Evolutionary conservation across 2,113 vertebrate genomes (phyloP).

Genomic region (Puntigrus tetrazona): DNA sequence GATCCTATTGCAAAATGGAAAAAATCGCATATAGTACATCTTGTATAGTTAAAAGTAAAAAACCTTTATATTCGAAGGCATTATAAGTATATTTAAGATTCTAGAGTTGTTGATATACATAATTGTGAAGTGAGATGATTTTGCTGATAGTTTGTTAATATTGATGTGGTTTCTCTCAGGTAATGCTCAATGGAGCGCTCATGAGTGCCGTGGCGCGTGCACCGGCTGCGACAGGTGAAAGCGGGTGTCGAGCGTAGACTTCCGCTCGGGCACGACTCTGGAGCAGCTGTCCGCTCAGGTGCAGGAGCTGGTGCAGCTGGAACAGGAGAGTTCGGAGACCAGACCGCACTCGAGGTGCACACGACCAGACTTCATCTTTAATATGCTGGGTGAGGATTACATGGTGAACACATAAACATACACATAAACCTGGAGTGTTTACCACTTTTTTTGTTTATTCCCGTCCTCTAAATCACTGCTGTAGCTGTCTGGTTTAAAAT

Average conservation of each 20-base stretch:
- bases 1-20: too few relatives aligned
- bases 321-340: slow-evolving; percentile 80
- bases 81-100: too few relatives aligned
- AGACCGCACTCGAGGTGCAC: slow-evolving; percentile 83
- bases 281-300: slow-evolving; percentile 85
- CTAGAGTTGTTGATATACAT: too few relatives aligned
- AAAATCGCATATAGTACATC: too few relatives aligned
- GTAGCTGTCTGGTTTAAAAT: neutral
- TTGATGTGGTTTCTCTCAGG: slow-evolving; percentile 46
- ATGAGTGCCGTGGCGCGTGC: slow-evolving; percentile 78
- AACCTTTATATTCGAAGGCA: too few relatives aligned
- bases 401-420: neutral
- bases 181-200: slow-evolving; percentile 75
- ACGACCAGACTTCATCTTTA: slow-evolving; percentile 85
- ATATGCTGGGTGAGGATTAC: slow-evolving; percentile 79
- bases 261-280: slow-evolving; percentile 83
- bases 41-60: too few relatives aligned
- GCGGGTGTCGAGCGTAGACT: slow-evolving; percentile 83
- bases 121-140: neutral
- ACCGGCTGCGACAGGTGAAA: slow-evolving; percentile 72
- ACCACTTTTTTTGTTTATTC: neutral
- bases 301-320: slow-evolving; percentile 82
- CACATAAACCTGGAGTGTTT: neutral
- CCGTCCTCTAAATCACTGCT: neutral
- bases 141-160: neutral